Evolutionary conservation across 2,113 vertebrate species (phyloP).

Genomic region (Sinocyclocheilus anophthalmus): DNA sequence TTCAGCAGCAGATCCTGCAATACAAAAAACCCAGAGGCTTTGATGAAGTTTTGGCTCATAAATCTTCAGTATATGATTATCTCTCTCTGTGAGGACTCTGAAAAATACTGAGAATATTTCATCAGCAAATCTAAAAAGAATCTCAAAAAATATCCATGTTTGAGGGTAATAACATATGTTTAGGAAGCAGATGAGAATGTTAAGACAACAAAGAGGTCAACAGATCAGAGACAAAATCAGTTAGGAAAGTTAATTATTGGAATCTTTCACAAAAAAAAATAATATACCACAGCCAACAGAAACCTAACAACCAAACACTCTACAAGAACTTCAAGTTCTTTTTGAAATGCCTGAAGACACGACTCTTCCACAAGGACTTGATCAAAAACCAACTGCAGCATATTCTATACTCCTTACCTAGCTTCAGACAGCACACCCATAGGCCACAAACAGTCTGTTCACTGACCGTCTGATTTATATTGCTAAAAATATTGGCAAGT

Average conservation of each 20-base stretch:
- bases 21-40: constrained; percentile 18
- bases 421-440: neutral
- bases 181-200: neutral
- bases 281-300: neutral
- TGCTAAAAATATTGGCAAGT: neutral
- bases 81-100: neutral
- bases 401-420: constrained; percentile 1
- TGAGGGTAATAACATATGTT: neutral
- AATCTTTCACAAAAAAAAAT: neutral
- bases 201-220: neutral
- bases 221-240: neutral
- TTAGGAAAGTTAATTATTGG: neutral
- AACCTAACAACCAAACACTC: neutral
- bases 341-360: neutral
- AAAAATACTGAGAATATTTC: neutral
- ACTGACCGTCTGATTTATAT: neutral
- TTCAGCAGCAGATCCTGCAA: neutral
- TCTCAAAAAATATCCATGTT: neutral
- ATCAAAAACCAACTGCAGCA: neutral
- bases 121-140: neutral
- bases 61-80: neutral
- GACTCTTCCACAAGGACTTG: neutral
- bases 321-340: constrained; percentile 1
- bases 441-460: neutral
- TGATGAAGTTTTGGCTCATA: neutral